Evolutionary conservation across 2,888 invertebrate species (phyloP).

Genomic region (Tachina grossa): DNA sequence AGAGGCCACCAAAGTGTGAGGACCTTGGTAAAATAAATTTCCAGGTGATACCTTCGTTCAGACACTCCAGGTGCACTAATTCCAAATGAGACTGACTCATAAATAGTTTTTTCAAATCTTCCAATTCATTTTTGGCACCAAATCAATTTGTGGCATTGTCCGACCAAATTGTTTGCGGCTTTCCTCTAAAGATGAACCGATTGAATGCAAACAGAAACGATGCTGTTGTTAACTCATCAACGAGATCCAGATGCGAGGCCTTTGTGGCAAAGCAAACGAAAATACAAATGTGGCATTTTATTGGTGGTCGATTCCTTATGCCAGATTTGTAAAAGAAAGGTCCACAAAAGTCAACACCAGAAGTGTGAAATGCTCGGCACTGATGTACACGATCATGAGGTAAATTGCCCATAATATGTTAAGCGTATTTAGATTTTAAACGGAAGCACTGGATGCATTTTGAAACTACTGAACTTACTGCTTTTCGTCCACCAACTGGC

Average conservation of each 20-base stretch:
- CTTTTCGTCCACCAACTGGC: slow-evolving; percentile 68
- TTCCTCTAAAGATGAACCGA: background rate
- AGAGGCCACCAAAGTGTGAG: slow-evolving; percentile 21
- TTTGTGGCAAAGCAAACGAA: slow-evolving; percentile 1
- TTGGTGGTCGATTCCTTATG: background rate
- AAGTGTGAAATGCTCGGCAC: background rate
- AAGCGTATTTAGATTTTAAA: background rate
- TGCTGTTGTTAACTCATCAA: background rate
- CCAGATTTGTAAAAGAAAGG: background rate
- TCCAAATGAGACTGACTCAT: background rate
- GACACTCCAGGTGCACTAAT: background rate
- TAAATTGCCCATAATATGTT: background rate
- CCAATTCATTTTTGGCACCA: background rate
- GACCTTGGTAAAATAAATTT: slow-evolving; percentile 4
- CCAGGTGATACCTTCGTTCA: background rate
- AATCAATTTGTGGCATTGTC: slow-evolving; percentile 14
- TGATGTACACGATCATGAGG: background rate
- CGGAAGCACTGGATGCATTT: too few species aligned
- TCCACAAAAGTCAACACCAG: too few species aligned
- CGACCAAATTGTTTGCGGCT: slow-evolving; percentile 7
- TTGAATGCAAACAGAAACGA: slow-evolving; percentile 1
- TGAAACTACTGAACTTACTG: slow-evolving; percentile 14
- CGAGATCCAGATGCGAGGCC: background rate
- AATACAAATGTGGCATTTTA: background rate
- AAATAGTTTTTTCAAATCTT: too few species aligned